phyloP scores from a whole-genome alignment of 2,797 vertebrate species.

The Hydrocynus forskahlii region DNA sequence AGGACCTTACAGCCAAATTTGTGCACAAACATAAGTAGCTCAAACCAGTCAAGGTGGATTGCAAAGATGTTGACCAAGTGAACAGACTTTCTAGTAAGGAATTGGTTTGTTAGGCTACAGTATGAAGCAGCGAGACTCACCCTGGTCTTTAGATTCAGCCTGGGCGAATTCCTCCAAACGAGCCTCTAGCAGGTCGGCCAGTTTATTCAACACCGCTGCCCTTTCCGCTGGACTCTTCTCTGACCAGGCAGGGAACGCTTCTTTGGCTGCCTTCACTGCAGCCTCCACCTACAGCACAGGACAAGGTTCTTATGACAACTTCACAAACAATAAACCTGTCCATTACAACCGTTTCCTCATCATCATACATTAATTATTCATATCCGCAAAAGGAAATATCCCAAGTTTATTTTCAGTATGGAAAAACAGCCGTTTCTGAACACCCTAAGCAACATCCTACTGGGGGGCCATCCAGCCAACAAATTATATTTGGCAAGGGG shows the following conservation, averaged over 20 bases:
- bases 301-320: not conserved
- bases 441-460: no score
- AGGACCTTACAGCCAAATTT: no score
- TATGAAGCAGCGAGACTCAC: constrained; percentile 65
- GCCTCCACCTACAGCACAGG: constrained; percentile 80
- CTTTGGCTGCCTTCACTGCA: constrained; percentile 87
- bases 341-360: not conserved
- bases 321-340: not conserved
- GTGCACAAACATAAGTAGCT: no score
- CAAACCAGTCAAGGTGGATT: no score
- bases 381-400: no score
- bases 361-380: not conserved
- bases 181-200: constrained; percentile 89
- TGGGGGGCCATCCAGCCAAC: no score
- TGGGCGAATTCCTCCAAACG: constrained; percentile 87
- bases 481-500: no score
- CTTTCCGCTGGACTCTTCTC: constrained; percentile 82
- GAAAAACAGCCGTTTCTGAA: no score
- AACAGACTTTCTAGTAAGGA: no score
- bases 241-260: constrained; percentile 89
- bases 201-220: constrained; percentile 81
- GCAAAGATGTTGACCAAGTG: no score
- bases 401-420: no score
- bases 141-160: constrained; percentile 97
- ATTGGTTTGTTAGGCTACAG: not conserved